Evolutionary conservation across 2,797 vertebrate genomes (phyloP), one percentile per base, ranked within the genome.

Genomic region (Sebastiscus albofasciatus): DNA sequence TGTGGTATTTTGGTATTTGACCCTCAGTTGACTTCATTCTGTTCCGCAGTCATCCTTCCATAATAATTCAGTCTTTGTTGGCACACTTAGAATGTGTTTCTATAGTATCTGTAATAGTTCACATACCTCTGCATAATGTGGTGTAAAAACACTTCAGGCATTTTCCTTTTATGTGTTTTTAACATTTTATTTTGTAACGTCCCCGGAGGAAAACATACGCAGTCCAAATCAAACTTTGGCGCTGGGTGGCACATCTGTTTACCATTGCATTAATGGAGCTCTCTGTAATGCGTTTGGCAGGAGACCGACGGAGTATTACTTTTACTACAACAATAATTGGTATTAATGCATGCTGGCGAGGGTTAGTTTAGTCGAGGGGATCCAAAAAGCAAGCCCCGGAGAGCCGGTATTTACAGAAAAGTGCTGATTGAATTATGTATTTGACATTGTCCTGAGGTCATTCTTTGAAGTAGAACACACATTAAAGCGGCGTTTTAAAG

Each of bases 231-330:
- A 80, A 88, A 89, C 80, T 87, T 82, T 79, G 82, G 77, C 8
- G 36, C 81, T 85, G 81, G 78, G 80, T 91, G 73, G 77, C 78
- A 91, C 93, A 95, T 95, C 90, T 96, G 95, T 91, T 94, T 87
- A 92, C 90, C 80, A 91, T 96, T 95, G 88, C 64, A 66, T 75
- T 91, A 95, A 94, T 91, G 75, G 89, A 83, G 79, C 78, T 34
- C 75, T 85, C 80, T 79, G 80, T 83, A 76, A 90, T 89, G 89
- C 82, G 72, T 91, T 93, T 94, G 92, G 93, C 89, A 70, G 65
- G 69, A 88, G 72, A 86, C 74, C 22, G 55, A 72, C 73, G 31
- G 65, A 79, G 83, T 79, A 85, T 85, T 84, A 73, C 80, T 93
- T 91, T 93, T 85, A 92, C 88, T 62, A 74, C 54, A 88, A 74